These are phyloP conservation scores for Rhinopithecus roxellana DNA, from an alignment of 2,113 vertebrate genomes.

Conservation along the genomic window DNA sequence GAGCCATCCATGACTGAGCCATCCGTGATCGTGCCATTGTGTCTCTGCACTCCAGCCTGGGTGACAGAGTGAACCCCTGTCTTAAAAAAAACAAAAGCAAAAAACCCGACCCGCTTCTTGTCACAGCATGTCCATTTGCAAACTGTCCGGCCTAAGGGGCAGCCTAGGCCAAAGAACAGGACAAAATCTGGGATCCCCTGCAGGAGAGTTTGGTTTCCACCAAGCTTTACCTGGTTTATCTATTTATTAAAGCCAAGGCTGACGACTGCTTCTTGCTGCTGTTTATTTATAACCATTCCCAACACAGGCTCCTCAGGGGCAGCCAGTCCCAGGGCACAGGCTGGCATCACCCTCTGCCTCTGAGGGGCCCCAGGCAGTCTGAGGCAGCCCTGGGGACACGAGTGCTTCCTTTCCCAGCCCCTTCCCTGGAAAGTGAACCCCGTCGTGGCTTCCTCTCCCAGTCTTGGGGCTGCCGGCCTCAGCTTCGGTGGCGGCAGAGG, in stretches of 20 bases:
- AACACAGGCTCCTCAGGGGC: not conserved
- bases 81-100: no score
- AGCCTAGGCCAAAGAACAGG: not conserved
- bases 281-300: slow-evolving; percentile 53
- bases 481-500: not conserved
- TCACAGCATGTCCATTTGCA: not conserved
- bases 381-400: not conserved
- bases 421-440: not conserved
- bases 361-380: not conserved
- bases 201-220: not conserved
- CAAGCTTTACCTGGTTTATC: not conserved
- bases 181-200: not conserved
- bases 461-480: not conserved
- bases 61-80: no score
- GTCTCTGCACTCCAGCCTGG: no score
- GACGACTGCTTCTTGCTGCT: not conserved
- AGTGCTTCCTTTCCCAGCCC: not conserved
- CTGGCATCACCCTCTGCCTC: not conserved
- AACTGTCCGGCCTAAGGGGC: accelerated
- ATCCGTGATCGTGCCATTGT: no score
- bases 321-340: slow-evolving; percentile 13
- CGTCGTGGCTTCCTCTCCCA: accelerated
- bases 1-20: no score
- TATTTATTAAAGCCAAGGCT: not conserved
- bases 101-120: not conserved